phyloP scores from a whole-genome alignment of 30 jellyfish, hydroid and myxozoan genomes.

The Nemopilema nomurai region DNA sequence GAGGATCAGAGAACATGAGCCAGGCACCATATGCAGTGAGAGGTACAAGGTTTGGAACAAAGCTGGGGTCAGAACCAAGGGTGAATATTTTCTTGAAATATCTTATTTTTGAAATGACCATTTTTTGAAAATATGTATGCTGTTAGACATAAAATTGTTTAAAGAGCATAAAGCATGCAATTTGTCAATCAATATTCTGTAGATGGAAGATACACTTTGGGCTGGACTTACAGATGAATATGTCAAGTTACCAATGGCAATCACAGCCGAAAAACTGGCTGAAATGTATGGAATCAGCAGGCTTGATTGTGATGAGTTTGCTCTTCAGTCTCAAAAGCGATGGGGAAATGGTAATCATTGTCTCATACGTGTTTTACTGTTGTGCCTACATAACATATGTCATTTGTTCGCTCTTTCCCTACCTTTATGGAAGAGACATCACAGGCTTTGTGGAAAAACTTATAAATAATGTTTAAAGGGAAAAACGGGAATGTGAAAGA shows the following conservation, averaged over 20 bases:
- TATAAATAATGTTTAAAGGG: too few relatives aligned
- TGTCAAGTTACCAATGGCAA: constrained; percentile 85
- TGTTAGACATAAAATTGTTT: neutral
- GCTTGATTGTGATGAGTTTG: constrained; percentile 85
- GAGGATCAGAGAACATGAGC: constrained; percentile 98
- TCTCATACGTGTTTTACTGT: too few relatives aligned
- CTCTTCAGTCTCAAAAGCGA: constrained; percentile 89
- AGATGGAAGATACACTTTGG: constrained; percentile 95
- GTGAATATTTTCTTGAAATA: constrained; percentile 17
- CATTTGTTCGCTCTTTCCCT: too few relatives aligned
- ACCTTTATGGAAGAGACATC: too few relatives aligned
- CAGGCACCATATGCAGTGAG: constrained; percentile 93
- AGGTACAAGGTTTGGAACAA: constrained; percentile 78
- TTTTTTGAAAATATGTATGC: neutral
- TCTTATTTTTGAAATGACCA: neutral
- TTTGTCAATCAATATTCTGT: neutral
- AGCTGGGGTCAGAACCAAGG: constrained; percentile 78
- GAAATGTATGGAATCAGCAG: constrained; percentile 78
- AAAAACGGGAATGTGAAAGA: too few relatives aligned
- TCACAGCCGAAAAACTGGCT: constrained; percentile 95
- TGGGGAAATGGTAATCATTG: constrained; percentile 77
- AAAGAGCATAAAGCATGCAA: neutral
- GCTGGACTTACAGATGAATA: constrained; percentile 89
- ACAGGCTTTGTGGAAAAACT: too few relatives aligned
- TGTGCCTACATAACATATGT: too few relatives aligned